Evolutionary conservation across 2,797 vertebrate species (phyloP), one percentile per base, ranked within the genome.

Genomic region (Gymnopithys bicolor): DNA sequence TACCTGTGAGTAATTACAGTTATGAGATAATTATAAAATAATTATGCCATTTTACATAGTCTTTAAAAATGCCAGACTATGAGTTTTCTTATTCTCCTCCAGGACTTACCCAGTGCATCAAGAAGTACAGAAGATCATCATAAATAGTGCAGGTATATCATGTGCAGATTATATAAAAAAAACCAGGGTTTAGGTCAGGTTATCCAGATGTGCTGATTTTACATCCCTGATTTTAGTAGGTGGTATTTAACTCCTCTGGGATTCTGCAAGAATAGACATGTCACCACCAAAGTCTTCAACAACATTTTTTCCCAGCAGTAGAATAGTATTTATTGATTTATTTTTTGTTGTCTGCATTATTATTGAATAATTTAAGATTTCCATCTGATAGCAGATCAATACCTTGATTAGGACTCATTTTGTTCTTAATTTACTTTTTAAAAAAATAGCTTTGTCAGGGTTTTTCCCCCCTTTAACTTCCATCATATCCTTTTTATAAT

Each of bases 351-450:
- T 82, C 86, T 95, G 74, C 70, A 56, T 69, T 91, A 48, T 84
- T 96, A 94, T 74, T 90, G 86, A 89, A 49, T 75, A 91, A 78
- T 69, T 66, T 82, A 74, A 79, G 70, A 67, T 90, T 90, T 87
- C 86, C 33, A 84, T 46, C 77, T 70, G 53, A 67, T 93, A 89
- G 82, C 43, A 84, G 86, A 84, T 93, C 86, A 56, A 94, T 95
- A 80, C 5, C 9, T 5, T 59, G 39, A 88, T 77, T 74, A 69
- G 35, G 64, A 84, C 21, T 90, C 13, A 56, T 84, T 91, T 75
- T 90, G 7, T 70, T 73, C 67, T 84, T 94, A 75, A 66, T 84
- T 88, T 87, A 49, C 27, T 76, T 67, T 27, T n/a, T 1, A 35
- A 0, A 41, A 77, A 68, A 68, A 28, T 10, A 33, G 28, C 32